Conservation (phyloP, 2,797 vertebrate species). For the Acanthornis magna region DNA sequence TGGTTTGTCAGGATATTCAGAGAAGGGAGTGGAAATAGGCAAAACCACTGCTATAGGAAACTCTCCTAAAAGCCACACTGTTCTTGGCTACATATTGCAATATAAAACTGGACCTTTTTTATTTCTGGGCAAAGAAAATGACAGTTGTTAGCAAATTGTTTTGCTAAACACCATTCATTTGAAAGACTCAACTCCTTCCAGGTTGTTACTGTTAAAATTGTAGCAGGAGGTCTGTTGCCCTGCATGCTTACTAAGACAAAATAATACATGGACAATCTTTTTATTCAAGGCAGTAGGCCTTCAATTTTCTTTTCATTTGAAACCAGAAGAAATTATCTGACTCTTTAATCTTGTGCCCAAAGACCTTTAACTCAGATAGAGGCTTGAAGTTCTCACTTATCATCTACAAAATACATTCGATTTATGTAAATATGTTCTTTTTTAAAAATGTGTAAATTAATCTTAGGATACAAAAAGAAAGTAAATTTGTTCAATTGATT, state of each 20-base stretch:
- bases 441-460: not conserved
- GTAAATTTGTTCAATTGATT: not conserved
- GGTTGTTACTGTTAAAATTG: not conserved
- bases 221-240: not conserved
- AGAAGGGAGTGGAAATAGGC: not conserved
- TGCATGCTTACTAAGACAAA: not conserved
- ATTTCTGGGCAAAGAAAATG: not conserved
- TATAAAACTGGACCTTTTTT: not conserved
- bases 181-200: not conserved
- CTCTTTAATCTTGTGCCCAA: not conserved
- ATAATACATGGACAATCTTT: not conserved
- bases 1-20: not conserved
- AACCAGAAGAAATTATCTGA: not conserved
- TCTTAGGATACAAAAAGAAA: not conserved
- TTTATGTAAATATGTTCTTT: not conserved
- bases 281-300: not conserved
- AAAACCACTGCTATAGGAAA: not conserved
- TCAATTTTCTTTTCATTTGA: not conserved
- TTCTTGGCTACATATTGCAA: not conserved
- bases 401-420: not conserved
- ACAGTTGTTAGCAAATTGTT: not conserved
- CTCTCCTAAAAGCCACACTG: not conserved
- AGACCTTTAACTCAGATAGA: not conserved
- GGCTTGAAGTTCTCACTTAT: not conserved
- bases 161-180: not conserved